These are phyloP conservation scores for Serilophus lunatus DNA, from an alignment of 2,113 vertebrate species.

Conservation along the genomic window DNA sequence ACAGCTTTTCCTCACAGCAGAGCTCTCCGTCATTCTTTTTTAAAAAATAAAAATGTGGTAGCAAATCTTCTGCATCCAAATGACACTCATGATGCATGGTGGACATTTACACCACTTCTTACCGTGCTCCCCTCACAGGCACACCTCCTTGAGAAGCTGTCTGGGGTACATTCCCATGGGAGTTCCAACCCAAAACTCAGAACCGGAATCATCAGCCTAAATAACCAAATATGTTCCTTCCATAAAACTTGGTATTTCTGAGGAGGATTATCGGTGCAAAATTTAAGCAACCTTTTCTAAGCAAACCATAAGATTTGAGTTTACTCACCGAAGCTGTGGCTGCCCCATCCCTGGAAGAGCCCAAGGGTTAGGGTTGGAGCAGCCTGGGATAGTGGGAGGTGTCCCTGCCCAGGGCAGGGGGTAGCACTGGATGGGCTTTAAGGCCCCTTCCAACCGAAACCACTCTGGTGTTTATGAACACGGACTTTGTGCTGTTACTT, in stretches of 20 bases:
- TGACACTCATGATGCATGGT: fast-evolving
- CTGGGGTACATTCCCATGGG: neutral
- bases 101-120: neutral
- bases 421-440: fast-evolving
- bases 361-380: neutral
- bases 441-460: neutral
- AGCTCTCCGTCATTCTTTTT: neutral
- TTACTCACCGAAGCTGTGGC: neutral
- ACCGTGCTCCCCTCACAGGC: neutral
- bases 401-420: neutral
- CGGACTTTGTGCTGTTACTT: neutral
- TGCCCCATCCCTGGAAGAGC: fast-evolving
- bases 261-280: neutral
- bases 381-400: fast-evolving
- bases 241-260: neutral
- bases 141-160: neutral
- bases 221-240: neutral
- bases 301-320: neutral
- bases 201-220: neutral
- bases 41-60: neutral
- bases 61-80: neutral
- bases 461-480: neutral
- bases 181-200: neutral
- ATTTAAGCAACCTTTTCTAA: neutral
- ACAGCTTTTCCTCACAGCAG: neutral